Conservation (phyloP, 35 echinoderm and acorn worm genomes). For the Heliocidaris tuberculata region DNA sequence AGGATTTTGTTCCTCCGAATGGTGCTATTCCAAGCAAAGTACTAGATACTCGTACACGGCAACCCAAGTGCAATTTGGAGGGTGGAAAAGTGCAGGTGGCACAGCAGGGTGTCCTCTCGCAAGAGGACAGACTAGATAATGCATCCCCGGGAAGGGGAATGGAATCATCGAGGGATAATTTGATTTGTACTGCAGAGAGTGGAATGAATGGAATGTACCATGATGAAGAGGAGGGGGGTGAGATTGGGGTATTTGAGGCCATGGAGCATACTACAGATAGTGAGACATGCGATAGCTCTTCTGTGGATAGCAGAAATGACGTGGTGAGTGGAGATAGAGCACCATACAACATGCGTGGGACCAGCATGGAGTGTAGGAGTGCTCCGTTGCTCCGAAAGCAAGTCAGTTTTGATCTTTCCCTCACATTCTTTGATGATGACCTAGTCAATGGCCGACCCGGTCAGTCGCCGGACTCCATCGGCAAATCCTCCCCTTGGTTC, state of each 20-base stretch:
- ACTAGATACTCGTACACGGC: neutral
- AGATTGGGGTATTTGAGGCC: neutral
- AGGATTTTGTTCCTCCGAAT: neutral
- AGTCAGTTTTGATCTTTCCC: conserved; percentile 44
- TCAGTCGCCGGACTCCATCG: neutral
- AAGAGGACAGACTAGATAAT: conserved; percentile 7
- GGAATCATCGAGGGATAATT: conserved; percentile 39
- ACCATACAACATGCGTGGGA: neutral
- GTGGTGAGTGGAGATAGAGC: neutral
- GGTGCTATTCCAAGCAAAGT: conserved; percentile 8
- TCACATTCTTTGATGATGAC: conserved; percentile 35
- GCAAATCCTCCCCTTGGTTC: conserved; percentile 33
- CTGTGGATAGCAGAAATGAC: conserved; percentile 44
- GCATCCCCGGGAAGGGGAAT: conserved; percentile 30
- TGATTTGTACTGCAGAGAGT: conserved; percentile 43
- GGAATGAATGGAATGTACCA: conserved; percentile 52
- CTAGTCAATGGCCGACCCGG: neutral
- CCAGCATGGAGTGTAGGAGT: conserved; percentile 12
- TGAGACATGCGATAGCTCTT: conserved; percentile 47
- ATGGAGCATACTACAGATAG: conserved; percentile 49
- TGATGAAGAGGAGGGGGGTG: conserved; percentile 40
- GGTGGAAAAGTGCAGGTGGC: neutral
- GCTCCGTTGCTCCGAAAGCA: conserved; percentile 42
- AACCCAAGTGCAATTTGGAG: conserved; percentile 33
- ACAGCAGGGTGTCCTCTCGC: neutral